These are phyloP conservation scores for Rhinolophus ferrumequinum DNA, from an alignment of 2,113 vertebrate species.

Conservation along the genomic window DNA sequence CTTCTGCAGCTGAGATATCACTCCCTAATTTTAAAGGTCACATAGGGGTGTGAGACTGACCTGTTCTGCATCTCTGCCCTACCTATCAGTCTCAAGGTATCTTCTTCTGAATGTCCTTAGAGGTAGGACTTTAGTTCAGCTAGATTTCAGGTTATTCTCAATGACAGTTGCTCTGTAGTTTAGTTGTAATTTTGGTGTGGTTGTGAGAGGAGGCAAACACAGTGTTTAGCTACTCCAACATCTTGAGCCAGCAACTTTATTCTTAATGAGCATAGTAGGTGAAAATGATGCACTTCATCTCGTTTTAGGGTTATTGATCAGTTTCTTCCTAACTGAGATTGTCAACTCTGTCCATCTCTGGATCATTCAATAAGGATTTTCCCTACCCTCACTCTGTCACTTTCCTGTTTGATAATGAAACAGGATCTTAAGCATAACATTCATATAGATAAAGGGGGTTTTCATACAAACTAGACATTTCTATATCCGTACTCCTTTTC, in stretches of 20 bases:
- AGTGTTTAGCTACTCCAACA: no score
- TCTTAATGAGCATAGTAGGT: neutral
- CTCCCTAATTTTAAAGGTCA: no score
- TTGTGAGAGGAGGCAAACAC: no score
- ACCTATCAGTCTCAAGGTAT: no score
- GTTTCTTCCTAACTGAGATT: neutral
- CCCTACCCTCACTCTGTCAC: neutral
- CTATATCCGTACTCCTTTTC: neutral
- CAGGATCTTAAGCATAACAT: neutral
- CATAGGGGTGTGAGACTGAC: no score
- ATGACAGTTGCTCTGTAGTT: no score
- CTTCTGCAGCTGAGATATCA: no score
- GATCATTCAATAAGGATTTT: neutral
- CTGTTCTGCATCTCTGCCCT: no score
- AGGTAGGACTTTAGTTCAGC: no score
- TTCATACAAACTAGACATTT: neutral
- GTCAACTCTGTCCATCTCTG: neutral
- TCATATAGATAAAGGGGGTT: neutral
- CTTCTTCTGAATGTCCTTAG: no score
- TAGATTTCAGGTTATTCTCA: no score
- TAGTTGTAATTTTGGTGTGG: no score
- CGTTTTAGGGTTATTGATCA: neutral
- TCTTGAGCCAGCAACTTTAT: neutral
- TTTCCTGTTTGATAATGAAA: conserved; percentile 36
- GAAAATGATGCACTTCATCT: neutral